Percentiles rank a stretch among this genome's conserved stretches.
phyloP scores from a whole-genome alignment of 2,888 invertebrate species.

The Caradrina clavipalpis region DNA sequence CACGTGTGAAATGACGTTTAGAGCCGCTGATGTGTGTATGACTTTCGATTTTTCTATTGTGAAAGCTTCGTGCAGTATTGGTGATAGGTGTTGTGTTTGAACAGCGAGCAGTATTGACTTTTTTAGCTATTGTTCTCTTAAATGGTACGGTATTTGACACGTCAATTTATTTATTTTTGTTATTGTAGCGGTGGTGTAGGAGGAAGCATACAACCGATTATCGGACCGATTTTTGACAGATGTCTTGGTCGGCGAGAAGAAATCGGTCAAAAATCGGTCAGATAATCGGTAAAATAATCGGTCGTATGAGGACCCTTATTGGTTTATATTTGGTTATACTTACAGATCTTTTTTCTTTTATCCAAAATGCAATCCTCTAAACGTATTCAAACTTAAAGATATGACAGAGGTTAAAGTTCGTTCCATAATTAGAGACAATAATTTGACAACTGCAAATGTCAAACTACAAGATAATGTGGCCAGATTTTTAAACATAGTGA shows the following conservation, averaged over 20 bases:
- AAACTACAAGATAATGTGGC: no score
- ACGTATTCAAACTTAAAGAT: constrained; percentile 38
- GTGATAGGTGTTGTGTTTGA: constrained; percentile 55
- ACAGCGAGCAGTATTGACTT: constrained; percentile 38
- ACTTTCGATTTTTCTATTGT: constrained; percentile 78
- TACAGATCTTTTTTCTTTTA: constrained; percentile 10
- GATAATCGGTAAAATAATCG: no score
- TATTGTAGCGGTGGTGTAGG: not conserved
- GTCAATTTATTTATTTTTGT: not conserved
- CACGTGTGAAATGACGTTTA: constrained; percentile 68
- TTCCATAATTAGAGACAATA: no score
- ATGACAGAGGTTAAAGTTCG: constrained; percentile 37
- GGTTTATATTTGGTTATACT: constrained; percentile 6
- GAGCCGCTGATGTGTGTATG: constrained; percentile 67
- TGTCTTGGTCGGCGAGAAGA: no score
- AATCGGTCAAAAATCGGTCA: no score
- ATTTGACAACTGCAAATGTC: no score
- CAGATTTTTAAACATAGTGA: no score
- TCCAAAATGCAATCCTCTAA: constrained; percentile 43
- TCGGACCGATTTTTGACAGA: no score
- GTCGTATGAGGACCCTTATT: no score
- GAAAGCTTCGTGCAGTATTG: constrained; percentile 61
- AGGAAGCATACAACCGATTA: no score
- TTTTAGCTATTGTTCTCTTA: constrained; percentile 44
- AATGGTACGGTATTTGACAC: constrained; percentile 20